phyloP scores from a whole-genome alignment of 2,888 invertebrate genomes.

The Chaetoderma sp. region DNA sequence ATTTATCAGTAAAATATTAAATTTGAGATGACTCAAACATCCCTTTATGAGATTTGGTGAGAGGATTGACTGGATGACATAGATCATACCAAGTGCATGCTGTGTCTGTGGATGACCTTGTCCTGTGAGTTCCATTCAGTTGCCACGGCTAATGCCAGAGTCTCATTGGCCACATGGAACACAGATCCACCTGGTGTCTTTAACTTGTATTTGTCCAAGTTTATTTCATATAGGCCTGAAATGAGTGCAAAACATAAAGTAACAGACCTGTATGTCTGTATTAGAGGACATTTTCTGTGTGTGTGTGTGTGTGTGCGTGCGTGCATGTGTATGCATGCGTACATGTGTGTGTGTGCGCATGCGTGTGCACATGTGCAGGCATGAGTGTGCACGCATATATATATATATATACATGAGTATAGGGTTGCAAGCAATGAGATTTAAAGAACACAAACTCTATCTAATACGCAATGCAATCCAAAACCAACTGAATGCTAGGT shows the following conservation, averaged over 20 bases:
- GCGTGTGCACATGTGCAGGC: background rate
- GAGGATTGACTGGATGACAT: too few species aligned
- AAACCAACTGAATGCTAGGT: too few species aligned
- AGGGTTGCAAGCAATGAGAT: slow-evolving; percentile 8
- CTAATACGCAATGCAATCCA: too few species aligned
- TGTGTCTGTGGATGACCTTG: slow-evolving; percentile 80
- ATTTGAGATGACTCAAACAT: too few species aligned
- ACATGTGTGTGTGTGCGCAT: background rate
- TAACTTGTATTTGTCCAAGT: slow-evolving; percentile 87
- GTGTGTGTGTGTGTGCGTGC: background rate
- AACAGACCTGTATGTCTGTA: background rate
- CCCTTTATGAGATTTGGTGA: too few species aligned
- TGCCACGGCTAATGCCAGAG: slow-evolving; percentile 91
- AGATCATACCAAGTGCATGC: slow-evolving; percentile 92
- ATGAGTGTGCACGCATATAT: background rate
- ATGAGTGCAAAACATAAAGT: slow-evolving; percentile 11
- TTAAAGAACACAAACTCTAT: too few species aligned
- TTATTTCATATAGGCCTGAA: slow-evolving; percentile 77
- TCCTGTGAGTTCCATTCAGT: slow-evolving; percentile 94
- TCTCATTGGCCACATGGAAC: slow-evolving; percentile 84
- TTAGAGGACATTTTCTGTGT: background rate
- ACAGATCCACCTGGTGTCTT: slow-evolving; percentile 89
- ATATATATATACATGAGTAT: background rate
- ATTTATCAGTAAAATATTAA: too few species aligned
- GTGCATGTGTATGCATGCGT: background rate